phyloP scores from a whole-genome alignment of 2,888 invertebrate species.

The Pheosia tremula region DNA sequence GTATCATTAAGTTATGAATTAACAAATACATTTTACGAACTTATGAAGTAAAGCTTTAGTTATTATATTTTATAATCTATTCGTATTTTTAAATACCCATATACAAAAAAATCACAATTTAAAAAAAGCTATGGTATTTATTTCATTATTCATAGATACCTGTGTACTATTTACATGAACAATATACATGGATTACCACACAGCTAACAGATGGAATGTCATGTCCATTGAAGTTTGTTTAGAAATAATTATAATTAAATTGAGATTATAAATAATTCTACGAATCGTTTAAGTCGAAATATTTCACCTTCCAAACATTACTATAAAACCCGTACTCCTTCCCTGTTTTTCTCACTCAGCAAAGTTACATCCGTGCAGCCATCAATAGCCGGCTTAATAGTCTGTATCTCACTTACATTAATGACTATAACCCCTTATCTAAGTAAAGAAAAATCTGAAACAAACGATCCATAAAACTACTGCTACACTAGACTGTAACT shows the following conservation, averaged over 20 bases:
- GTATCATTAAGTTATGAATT: no score
- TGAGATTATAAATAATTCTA: neutral
- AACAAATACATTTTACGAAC: no score
- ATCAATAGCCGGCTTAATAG: conserved; percentile 51
- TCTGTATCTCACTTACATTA: conserved; percentile 65
- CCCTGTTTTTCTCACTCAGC: conserved; percentile 9
- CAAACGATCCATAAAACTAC: conserved; percentile 61
- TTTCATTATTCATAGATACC: no score
- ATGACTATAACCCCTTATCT: conserved; percentile 58
- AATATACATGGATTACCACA: no score
- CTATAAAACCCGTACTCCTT: conserved; percentile 1
- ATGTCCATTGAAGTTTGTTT: neutral
- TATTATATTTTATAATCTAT: no score
- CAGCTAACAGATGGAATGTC: no score
- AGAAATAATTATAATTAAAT: neutral
- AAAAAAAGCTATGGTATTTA: no score
- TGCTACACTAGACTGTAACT: conserved; percentile 37
- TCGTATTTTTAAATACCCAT: no score
- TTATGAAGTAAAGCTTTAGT: no score
- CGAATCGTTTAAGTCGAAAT: neutral
- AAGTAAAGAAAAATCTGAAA: conserved; percentile 72
- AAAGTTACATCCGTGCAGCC: conserved; percentile 37
- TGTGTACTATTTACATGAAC: no score
- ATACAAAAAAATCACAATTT: no score
- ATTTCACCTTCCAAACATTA: neutral